Conservation (phyloP, 1,140 invertebrate genomes). For the Macrotrachela quadricornifera region DNA sequence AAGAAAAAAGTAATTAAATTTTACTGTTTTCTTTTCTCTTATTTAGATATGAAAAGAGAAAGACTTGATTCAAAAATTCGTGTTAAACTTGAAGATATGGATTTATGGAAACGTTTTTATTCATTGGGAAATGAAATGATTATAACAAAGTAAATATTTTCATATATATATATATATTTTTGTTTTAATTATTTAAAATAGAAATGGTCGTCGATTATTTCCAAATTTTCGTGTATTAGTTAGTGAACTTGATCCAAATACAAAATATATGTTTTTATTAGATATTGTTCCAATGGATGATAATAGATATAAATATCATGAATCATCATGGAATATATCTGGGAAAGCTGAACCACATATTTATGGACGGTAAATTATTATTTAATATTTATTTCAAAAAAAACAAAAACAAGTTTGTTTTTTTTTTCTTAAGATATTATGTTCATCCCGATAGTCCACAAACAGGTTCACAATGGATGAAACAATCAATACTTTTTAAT, state of each 20-base stretch:
- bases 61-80: not conserved
- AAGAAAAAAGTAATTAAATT: too few relatives aligned
- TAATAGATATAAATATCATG: constrained; percentile 8
- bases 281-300: constrained; percentile 9
- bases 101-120: constrained; percentile 93
- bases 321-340: constrained; percentile 3
- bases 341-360: constrained; percentile 9
- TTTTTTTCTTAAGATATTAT: constrained; percentile 7
- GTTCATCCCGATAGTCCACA: constrained; percentile 7
- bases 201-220: constrained; percentile 36
- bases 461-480: constrained; percentile 7
- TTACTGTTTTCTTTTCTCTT: too few relatives aligned
- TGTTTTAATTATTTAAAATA: not conserved
- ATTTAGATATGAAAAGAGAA: too few relatives aligned
- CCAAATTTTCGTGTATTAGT: constrained; percentile 4
- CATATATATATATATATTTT: not conserved
- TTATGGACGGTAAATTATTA: not conserved
- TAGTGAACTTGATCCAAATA: not conserved
- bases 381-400: not conserved
- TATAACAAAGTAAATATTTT: constrained; percentile 56
- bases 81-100: constrained; percentile 29
- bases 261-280: constrained; percentile 6
- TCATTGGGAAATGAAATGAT: constrained; percentile 95
- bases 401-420: not conserved
- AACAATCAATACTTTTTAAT: constrained; percentile 5